Evolutionary conservation across 2,888 invertebrate species (phyloP).

Genomic region (Cartodere bifasciata): DNA sequence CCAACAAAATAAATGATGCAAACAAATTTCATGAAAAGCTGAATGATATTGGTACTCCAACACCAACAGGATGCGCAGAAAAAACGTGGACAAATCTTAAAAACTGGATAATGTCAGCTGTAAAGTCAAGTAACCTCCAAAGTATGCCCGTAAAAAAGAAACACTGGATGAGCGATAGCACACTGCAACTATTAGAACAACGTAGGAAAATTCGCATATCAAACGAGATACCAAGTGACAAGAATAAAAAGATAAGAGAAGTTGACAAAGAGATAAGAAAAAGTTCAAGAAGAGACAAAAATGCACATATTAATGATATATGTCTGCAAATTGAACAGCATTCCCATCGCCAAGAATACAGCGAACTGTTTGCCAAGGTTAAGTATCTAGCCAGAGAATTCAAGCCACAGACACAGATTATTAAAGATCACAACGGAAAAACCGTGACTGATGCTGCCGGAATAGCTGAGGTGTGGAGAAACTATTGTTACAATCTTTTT

Average conservation of each 20-base stretch:
- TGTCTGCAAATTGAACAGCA: constrained; percentile 6
- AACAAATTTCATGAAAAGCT: too few relatives aligned
- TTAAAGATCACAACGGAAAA: constrained; percentile 2
- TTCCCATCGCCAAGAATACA: constrained; percentile 5
- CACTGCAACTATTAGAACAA: constrained; percentile 7
- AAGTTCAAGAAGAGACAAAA: constrained; percentile 6
- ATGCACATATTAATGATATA: constrained; percentile 7
- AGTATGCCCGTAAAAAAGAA: too few relatives aligned
- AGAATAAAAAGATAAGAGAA: constrained; percentile 2
- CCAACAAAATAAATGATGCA: too few relatives aligned
- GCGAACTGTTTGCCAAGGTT: constrained; percentile 4
- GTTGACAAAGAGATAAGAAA: constrained; percentile 3
- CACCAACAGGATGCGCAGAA: too few relatives aligned
- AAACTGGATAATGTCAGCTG: too few relatives aligned
- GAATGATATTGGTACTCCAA: too few relatives aligned
- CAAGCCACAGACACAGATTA: constrained; percentile 7
- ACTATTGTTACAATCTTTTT: constrained; percentile 6
- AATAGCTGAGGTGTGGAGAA: constrained; percentile 6
- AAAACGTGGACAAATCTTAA: too few relatives aligned
- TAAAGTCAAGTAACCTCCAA: too few relatives aligned
- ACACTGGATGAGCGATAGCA: constrained; percentile 7
- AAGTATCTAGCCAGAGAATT: constrained; percentile 6
- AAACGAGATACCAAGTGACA: constrained; percentile 2
- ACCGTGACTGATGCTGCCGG: constrained; percentile 5
- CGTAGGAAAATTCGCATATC: constrained; percentile 4